Evolutionary conservation across 2,888 invertebrate genomes (phyloP).

Genomic region (Limnephilus rhombicus): DNA sequence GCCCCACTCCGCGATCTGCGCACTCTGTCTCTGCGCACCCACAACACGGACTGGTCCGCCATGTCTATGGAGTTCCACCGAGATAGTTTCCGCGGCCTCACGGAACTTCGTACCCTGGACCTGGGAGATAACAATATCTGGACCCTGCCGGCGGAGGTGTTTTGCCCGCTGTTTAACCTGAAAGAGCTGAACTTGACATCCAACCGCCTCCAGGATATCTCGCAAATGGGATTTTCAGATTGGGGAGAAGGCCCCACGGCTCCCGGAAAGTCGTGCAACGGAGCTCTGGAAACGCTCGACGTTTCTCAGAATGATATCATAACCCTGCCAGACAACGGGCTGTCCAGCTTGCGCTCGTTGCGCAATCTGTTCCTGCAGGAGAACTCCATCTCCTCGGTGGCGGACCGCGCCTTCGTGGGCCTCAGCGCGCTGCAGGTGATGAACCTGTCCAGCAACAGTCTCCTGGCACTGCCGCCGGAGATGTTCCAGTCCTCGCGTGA

Average conservation of each 20-base stretch:
- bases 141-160: constrained; percentile 84
- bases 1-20: constrained; percentile 82
- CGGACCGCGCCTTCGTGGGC: constrained; percentile 86
- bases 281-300: constrained; percentile 83
- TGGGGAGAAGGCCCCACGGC: constrained; percentile 83
- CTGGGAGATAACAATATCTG: constrained; percentile 88
- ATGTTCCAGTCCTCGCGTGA: constrained; percentile 86
- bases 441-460: constrained; percentile 88
- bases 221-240: constrained; percentile 86
- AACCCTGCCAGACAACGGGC: constrained; percentile 83
- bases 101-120: constrained; percentile 83
- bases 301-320: constrained; percentile 86
- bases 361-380: constrained; percentile 85
- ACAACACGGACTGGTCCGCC: constrained; percentile 88
- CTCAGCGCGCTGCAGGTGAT: constrained; percentile 83
- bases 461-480: constrained; percentile 87
- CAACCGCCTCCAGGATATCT: constrained; percentile 88
- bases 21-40: constrained; percentile 83
- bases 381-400: constrained; percentile 85
- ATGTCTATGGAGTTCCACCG: constrained; percentile 87
- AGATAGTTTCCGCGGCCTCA: constrained; percentile 84
- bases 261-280: constrained; percentile 84
- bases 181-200: constrained; percentile 85
- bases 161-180: constrained; percentile 85
- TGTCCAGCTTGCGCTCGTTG: constrained; percentile 84